A percentile compares a stretch with the other conserved stretches of the same genome.
phyloP scores from a whole-genome alignment of 2,888 invertebrate genomes.

The Heteromurus nitidus region DNA sequence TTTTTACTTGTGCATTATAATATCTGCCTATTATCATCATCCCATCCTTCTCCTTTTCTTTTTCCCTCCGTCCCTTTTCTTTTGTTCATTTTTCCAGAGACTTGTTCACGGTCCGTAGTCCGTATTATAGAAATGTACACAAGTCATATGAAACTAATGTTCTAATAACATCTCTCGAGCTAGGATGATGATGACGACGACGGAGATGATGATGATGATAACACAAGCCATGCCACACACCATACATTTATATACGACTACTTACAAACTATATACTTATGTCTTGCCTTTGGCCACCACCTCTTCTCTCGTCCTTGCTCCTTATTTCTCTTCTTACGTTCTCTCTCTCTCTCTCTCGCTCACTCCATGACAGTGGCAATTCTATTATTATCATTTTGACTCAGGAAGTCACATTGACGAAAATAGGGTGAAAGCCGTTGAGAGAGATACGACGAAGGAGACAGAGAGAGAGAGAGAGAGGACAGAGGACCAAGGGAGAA shows the following conservation, averaged over 20 bases:
- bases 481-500: too few species aligned
- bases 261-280: constrained; percentile 24
- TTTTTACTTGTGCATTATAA: constrained; percentile 52
- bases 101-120: background rate
- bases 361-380: constrained; percentile 45
- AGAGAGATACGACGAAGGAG: constrained; percentile 21
- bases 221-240: too few species aligned
- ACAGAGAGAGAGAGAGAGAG: constrained; percentile 3
- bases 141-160: constrained; percentile 44
- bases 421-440: constrained; percentile 47
- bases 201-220: constrained; percentile 39
- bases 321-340: background rate
- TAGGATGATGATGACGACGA: constrained; percentile 41
- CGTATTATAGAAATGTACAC: constrained; percentile 35
- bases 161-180: constrained; percentile 46
- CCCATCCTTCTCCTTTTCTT: constrained; percentile 22
- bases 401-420: constrained; percentile 52
- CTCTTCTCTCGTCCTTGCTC: constrained; percentile 13
- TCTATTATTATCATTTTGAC: constrained; percentile 55
- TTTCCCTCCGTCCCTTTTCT: background rate
- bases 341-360: constrained; percentile 19
- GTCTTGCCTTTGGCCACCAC: constrained; percentile 45
- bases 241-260: too few species aligned
- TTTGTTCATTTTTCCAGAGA: constrained; percentile 6
- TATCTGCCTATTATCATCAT: constrained; percentile 48